Percentiles rank a stretch among this genome's conserved stretches.
phyloP scores from a whole-genome alignment of 2,113 vertebrate species.

The Mola mola region DNA sequence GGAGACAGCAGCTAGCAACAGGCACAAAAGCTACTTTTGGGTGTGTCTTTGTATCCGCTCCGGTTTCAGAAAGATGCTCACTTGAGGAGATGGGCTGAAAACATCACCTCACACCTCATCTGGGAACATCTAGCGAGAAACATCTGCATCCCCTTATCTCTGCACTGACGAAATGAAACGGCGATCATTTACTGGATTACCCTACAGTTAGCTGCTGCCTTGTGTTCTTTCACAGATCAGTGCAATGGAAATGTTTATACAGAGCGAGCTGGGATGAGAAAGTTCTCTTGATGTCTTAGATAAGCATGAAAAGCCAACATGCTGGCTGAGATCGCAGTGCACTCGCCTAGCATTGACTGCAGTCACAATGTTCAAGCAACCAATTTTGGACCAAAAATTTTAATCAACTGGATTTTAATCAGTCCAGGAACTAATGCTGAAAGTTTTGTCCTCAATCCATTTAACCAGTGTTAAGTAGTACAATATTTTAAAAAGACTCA shows the following conservation, averaged over 20 bases:
- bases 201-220: constrained; percentile 62
- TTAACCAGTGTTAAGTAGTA: constrained; percentile 9
- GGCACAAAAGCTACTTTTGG: constrained; percentile 43
- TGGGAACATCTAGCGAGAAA: constrained; percentile 58
- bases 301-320: constrained; percentile 50
- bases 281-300: constrained; percentile 55
- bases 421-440: constrained; percentile 27
- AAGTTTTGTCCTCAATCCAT: constrained; percentile 11
- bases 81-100: constrained; percentile 57
- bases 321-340: constrained; percentile 18
- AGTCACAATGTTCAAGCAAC: constrained; percentile 36
- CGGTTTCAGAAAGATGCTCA: constrained; percentile 53
- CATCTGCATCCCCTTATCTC: constrained; percentile 74
- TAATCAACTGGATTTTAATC: constrained; percentile 28
- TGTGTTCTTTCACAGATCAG: constrained; percentile 68
- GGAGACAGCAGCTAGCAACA: constrained; percentile 54
- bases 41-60: constrained; percentile 47
- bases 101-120: constrained; percentile 66
- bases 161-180: constrained; percentile 62
- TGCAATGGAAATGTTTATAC: constrained; percentile 67
- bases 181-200: constrained; percentile 71
- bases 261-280: constrained; percentile 44
- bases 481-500: constrained; percentile 17
- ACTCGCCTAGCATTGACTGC: constrained; percentile 45
- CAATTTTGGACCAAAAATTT: constrained; percentile 14